Conservation (phyloP, 2,113 vertebrate genomes). For the Ctenomys sociabilis region DNA sequence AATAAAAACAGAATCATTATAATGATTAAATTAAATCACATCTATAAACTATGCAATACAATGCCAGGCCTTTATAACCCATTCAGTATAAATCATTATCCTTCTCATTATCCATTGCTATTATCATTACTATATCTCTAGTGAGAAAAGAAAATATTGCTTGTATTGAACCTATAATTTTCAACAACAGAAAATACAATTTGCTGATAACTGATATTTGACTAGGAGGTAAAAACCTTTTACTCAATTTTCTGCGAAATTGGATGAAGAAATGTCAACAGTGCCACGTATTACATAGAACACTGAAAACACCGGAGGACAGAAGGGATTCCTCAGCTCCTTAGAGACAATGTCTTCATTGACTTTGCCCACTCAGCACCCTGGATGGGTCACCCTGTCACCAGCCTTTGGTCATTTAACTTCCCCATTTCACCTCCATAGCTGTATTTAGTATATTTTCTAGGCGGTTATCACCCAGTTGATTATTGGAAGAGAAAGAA, state of each 20-base stretch:
- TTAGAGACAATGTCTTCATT: background rate
- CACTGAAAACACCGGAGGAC: background rate
- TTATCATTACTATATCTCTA: background rate
- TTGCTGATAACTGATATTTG: conserved; percentile 55
- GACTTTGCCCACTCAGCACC: background rate
- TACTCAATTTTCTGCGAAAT: conserved; percentile 58
- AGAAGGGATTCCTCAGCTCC: background rate
- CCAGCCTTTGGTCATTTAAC: background rate
- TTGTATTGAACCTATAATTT: conserved; percentile 34
- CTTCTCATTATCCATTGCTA: background rate
- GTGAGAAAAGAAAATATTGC: conserved; percentile 41
- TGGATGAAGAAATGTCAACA: background rate
- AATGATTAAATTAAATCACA: background rate
- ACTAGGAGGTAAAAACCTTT: conserved; percentile 63
- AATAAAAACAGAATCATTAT: background rate
- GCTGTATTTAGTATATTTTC: background rate
- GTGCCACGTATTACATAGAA: background rate
- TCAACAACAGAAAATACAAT: conserved; percentile 41
- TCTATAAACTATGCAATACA: background rate
- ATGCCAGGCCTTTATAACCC: background rate
- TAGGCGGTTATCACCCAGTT: background rate
- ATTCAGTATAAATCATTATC: background rate
- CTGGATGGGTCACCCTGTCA: background rate
- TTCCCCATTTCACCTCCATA: background rate
- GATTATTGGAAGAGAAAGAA: conserved; percentile 61